Percentiles rank a stretch among this genome's conserved stretches.
These are phyloP conservation scores for Scytalopus superciliaris DNA, from an alignment of 2,113 vertebrate species.

Conservation along the genomic window DNA sequence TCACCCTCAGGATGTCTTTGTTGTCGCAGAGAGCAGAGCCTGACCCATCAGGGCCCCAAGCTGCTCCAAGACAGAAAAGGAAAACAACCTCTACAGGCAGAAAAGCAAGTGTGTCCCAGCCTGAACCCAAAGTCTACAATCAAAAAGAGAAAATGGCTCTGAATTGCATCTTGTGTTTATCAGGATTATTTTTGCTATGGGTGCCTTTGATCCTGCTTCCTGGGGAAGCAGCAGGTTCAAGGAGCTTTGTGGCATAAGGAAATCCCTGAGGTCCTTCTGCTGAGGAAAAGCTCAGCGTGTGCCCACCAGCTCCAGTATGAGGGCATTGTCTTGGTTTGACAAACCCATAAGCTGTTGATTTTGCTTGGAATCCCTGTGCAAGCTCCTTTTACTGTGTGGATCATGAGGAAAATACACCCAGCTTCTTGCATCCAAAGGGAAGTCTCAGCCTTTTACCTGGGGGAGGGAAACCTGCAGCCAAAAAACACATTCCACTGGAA, in stretches of 20 bases:
- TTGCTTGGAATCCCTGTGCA: background rate
- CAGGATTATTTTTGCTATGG: background rate
- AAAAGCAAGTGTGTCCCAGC: background rate
- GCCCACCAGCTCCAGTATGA: accelerated
- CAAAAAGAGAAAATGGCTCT: background rate
- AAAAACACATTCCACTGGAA: background rate
- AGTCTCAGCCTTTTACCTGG: background rate
- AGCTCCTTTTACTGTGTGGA: background rate
- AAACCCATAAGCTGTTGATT: background rate
- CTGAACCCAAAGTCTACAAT: background rate
- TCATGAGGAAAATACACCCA: background rate
- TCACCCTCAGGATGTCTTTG: background rate
- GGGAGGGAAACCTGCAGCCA: background rate
- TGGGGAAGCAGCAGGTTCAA: background rate
- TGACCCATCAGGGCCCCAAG: background rate
- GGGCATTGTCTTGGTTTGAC: background rate
- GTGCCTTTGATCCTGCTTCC: background rate
- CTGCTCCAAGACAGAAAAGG: background rate
- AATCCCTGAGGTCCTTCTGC: background rate
- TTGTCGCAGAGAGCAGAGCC: background rate
- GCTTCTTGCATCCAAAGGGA: background rate
- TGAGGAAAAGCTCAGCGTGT: background rate
- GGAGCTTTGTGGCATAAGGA: background rate
- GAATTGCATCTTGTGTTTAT: background rate
- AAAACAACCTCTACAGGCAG: background rate